phyloP scores from a whole-genome alignment of 1,140 invertebrate genomes.

The Caenorhabditis latens region DNA sequence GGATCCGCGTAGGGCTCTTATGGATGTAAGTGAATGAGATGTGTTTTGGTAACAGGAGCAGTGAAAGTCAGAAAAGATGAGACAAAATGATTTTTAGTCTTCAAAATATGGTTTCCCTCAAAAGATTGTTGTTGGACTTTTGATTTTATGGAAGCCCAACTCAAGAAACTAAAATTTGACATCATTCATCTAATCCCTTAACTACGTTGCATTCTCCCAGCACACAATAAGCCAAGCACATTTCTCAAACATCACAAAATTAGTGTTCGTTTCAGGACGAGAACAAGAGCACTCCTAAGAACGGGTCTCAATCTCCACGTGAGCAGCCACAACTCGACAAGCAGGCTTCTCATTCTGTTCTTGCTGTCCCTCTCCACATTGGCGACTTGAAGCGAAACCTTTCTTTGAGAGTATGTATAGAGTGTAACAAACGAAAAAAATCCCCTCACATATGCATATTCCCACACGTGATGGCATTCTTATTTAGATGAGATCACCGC shows the following conservation, averaged over 20 bases:
- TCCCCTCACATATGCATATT: neutral
- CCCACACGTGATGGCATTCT: slow-evolving; percentile 39
- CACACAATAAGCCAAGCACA: no score
- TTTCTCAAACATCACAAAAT: slow-evolving; percentile 27
- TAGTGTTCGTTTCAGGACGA: slow-evolving; percentile 61
- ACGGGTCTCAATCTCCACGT: slow-evolving; percentile 45
- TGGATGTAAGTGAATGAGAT: neutral
- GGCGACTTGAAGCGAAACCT: slow-evolving; percentile 66
- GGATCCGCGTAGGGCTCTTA: neutral
- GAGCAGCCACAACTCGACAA: slow-evolving; percentile 58
- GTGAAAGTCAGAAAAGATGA: no score
- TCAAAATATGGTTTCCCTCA: no score
- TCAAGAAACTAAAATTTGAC: neutral
- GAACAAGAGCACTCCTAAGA: slow-evolving; percentile 51
- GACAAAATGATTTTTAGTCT: no score
- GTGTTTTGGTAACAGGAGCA: neutral
- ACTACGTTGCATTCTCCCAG: no score
- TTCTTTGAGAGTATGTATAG: slow-evolving; percentile 69
- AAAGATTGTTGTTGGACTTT: no score
- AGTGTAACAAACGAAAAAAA: slow-evolving; percentile 7
- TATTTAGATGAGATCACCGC: slow-evolving; percentile 56
- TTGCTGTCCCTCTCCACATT: slow-evolving; percentile 51
- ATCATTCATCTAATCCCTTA: neutral
- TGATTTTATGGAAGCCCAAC: no score
- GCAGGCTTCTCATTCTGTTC: slow-evolving; percentile 58